Evolutionary conservation across 1,140 invertebrate species (phyloP).

Genomic region (Diachasma alloeum): DNA sequence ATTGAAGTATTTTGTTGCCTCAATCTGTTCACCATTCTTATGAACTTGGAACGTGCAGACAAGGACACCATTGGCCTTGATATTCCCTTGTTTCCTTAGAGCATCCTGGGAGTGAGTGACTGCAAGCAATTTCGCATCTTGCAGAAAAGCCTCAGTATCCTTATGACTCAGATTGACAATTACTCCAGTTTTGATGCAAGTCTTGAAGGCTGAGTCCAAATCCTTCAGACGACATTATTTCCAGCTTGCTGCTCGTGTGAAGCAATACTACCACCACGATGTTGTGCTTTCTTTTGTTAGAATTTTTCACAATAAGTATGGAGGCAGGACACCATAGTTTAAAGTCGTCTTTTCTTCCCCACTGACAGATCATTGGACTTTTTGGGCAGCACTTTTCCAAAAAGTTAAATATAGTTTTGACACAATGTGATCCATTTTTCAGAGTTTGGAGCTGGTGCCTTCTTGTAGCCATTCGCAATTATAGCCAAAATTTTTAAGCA

Average conservation of each 20-base stretch:
- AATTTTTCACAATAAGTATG: background rate
- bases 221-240: background rate
- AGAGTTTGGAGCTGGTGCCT: background rate
- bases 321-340: background rate
- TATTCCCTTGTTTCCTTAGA: background rate
- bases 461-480: background rate
- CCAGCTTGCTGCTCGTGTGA: background rate
- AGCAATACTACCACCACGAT: background rate
- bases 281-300: background rate
- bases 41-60: slow-evolving; percentile 17
- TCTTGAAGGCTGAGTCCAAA: background rate
- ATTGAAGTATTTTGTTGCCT: slow-evolving; percentile 28
- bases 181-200: slow-evolving; percentile 6
- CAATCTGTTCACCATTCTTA: slow-evolving; percentile 6
- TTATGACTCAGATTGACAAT: slow-evolving; percentile 23
- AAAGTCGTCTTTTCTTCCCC: background rate
- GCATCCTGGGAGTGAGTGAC: background rate
- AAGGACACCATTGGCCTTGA: too few species aligned
- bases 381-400: background rate
- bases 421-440: background rate
- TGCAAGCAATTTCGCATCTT: slow-evolving; percentile 1
- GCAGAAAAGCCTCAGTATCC: slow-evolving; percentile 11
- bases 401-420: background rate
- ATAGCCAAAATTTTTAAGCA: background rate
- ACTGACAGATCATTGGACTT: background rate